phyloP scores from a whole-genome alignment of 2,113 vertebrate species.

The Cephalophus harveyi region DNA sequence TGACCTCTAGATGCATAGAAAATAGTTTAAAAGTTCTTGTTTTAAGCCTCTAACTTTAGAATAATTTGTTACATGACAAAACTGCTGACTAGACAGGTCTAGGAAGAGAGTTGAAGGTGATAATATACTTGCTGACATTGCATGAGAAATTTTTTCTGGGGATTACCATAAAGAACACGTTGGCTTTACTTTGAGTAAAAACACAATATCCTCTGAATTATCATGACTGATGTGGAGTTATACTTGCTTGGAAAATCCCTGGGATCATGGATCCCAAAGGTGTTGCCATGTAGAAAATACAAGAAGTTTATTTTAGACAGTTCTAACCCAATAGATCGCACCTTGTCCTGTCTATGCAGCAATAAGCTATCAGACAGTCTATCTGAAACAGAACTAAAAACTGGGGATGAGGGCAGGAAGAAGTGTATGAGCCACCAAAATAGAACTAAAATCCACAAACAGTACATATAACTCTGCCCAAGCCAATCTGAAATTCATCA shows the following conservation, averaged over 20 bases:
- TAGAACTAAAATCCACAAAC: neutral
- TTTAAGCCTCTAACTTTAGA: neutral
- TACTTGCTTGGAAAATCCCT: neutral
- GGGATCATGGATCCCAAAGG: neutral
- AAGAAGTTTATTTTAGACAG: neutral
- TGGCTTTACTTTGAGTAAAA: neutral
- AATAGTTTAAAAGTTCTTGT: neutral
- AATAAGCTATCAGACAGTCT: neutral
- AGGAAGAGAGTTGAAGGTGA: neutral
- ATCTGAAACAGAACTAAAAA: neutral
- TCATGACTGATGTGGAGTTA: neutral
- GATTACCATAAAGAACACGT: neutral
- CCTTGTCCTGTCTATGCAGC: neutral
- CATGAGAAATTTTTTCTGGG: neutral
- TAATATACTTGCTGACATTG: neutral
- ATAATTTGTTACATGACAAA: neutral
- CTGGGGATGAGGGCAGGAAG: neutral
- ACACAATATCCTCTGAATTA: neutral
- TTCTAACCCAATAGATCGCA: neutral
- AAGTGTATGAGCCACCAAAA: neutral
- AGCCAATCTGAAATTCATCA: neutral
- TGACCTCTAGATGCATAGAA: neutral
- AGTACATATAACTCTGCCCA: neutral
- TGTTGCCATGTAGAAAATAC: neutral
- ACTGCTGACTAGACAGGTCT: neutral